These are phyloP conservation scores for Trichogramma dendrolimi DNA, from an alignment of 2,888 invertebrate species.

Conservation along the genomic window DNA sequence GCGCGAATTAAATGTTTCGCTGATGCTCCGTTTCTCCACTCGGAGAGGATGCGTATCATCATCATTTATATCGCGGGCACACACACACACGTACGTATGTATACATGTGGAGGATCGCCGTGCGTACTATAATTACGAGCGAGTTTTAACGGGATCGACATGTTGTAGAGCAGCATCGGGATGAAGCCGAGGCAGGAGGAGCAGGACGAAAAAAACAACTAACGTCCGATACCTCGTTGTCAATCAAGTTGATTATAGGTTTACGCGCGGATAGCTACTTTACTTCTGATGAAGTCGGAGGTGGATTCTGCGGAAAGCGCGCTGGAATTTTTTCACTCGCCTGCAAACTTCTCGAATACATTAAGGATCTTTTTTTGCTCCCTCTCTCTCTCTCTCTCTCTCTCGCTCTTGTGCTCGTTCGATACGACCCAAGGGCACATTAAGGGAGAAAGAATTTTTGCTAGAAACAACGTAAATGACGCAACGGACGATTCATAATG, in stretches of 20 bases:
- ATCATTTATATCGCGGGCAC: no score
- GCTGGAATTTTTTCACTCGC: background rate
- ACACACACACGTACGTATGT: no score
- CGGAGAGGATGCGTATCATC: no score
- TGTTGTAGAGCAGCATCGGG: slow-evolving; percentile 7
- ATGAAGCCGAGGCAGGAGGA: slow-evolving; percentile 12
- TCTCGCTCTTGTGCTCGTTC: background rate
- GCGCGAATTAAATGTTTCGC: no score
- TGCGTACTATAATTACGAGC: slow-evolving; percentile 10
- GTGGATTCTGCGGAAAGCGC: slow-evolving; percentile 10
- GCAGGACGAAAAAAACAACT: slow-evolving; percentile 6
- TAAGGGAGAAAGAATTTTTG: no score
- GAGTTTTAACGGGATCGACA: slow-evolving; percentile 17
- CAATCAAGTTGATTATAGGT: slow-evolving; percentile 23
- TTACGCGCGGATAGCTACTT: background rate
- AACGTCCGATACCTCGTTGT: slow-evolving; percentile 6
- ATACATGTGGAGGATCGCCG: background rate
- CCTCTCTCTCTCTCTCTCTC: slow-evolving; percentile 15
- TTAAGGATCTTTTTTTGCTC: background rate
- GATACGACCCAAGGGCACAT: no score
- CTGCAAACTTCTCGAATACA: background rate
- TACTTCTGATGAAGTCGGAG: background rate
- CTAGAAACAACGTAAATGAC: no score
- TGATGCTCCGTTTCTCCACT: no score
- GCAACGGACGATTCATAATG: no score